Conservation (phyloP, 2,888 invertebrate genomes). For the Cantharis nigra region DNA sequence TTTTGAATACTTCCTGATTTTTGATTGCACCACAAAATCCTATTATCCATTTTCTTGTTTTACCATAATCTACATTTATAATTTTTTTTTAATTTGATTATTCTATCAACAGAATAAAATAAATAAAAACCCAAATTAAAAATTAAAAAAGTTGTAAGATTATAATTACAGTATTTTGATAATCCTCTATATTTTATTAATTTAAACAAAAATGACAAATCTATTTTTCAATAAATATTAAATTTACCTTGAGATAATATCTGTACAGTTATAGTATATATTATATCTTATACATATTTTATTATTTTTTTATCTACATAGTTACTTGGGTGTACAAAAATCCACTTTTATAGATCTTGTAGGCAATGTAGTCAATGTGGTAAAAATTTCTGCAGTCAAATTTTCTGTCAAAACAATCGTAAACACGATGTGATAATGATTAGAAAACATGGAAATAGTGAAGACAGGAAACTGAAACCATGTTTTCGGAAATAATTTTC, state of each 20-base stretch:
- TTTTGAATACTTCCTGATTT: no score
- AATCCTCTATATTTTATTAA: not conserved
- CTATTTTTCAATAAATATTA: not conserved
- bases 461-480: not conserved
- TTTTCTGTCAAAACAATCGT: not conserved
- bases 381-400: not conserved
- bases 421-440: not conserved
- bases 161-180: not conserved
- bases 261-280: not conserved
- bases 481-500: not conserved
- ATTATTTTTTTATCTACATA: no score
- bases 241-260: not conserved
- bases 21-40: no score
- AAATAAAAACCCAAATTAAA: not conserved
- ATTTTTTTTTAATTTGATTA: no score
- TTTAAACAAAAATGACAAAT: not conserved
- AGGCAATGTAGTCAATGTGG: not conserved
- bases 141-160: not conserved
- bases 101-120: not conserved
- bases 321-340: no score
- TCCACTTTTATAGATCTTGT: no score
- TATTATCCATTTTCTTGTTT: no score
- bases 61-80: no score
- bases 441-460: not conserved
- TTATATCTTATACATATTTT: no score